Base-by-base conservation (phyloP, 2,888 invertebrate genomes). In the Callimorpha dominula region DNA sequence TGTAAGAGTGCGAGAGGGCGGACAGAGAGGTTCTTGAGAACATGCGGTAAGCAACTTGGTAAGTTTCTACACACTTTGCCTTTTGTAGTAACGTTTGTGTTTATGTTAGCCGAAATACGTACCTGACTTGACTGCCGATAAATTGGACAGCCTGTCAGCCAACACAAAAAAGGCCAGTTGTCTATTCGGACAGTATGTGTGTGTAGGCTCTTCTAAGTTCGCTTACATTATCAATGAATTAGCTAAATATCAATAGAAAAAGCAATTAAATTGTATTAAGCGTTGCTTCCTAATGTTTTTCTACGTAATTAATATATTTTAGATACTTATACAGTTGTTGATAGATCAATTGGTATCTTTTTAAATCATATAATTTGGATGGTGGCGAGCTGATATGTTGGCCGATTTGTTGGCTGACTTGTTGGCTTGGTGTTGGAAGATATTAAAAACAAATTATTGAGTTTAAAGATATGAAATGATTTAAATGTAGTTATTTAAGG, bases 241-340 rank as follows among this genome's bases (percentile, higher is more conserved):
- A 63, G 42, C 17, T 69, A 40, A 49, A 63, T 15, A 54, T 65
- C 15, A 70, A 15, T 52, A 50, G 9, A 50, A 20, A 40, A 52
- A 64, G n/a, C 43, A 31, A 49, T 64, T 62, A 40, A 50, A 52
- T 52, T 65, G 43, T 43, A 60, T 49, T 31, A 49, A 71, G 40
- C 65, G 43, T 71, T 49, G 65, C 71, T 71, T 71, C 71, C 50
- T 31, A 66, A 66, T 43, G 31, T 71, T 63, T 60, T 70, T 71
- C 12, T 71, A 71, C 60, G 66, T 60, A 71, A 46, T 60, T 63
- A 50, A 70, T 50, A 50, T 65, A 65, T 64, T 71, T 71, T 17
- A 49, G 42, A 66, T 66, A 57, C 31, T 57, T 70, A 54, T 71
- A 71, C 65, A 71, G 42, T 71, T 71, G 71, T 71, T 71, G 31